Conservation (phyloP, 2,797 vertebrate genomes). For the Galagoides demidoff region DNA sequence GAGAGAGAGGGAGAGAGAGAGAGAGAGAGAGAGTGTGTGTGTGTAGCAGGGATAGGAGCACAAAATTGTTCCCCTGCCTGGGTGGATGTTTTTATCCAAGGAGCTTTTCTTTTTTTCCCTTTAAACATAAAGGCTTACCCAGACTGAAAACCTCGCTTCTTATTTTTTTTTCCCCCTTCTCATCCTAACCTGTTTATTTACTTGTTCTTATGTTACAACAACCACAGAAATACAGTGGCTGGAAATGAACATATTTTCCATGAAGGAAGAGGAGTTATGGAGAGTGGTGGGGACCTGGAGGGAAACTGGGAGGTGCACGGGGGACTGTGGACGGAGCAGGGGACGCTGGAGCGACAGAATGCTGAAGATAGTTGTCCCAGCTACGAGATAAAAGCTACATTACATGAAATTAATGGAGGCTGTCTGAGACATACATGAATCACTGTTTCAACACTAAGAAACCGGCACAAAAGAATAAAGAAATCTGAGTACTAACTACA, state of each 20-base stretch:
- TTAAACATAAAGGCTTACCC: slow-evolving; percentile 78
- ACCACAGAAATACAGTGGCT: slow-evolving; percentile 81
- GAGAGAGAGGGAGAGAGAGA: slow-evolving; percentile 41
- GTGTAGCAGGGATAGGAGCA: background rate
- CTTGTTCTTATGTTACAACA: slow-evolving; percentile 71
- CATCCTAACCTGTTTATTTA: slow-evolving; percentile 85
- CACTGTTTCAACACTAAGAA: slow-evolving; percentile 94
- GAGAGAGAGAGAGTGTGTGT: background rate
- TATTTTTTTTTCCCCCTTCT: slow-evolving; percentile 73
- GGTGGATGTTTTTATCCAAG: slow-evolving; percentile 77
- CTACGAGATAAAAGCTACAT: slow-evolving; percentile 97
- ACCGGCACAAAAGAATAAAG: slow-evolving; percentile 94
- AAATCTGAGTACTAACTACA: slow-evolving; percentile 94
- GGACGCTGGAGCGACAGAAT: slow-evolving; percentile 86
- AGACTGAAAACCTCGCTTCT: slow-evolving; percentile 78
- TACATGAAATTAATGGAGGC: slow-evolving; percentile 98
- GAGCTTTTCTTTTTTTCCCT: slow-evolving; percentile 21
- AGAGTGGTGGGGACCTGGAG: slow-evolving; percentile 34
- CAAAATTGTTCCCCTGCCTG: slow-evolving; percentile 70
- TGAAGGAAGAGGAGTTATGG: slow-evolving; percentile 57
- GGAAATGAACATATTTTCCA: slow-evolving; percentile 75
- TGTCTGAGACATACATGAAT: slow-evolving; percentile 97
- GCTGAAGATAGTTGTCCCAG: slow-evolving; percentile 92
- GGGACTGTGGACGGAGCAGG: slow-evolving; percentile 65
- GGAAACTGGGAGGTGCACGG: slow-evolving; percentile 10